These are phyloP conservation scores for Calliopum simillimum DNA, from an alignment of 2,888 invertebrate species.

Conservation along the genomic window DNA sequence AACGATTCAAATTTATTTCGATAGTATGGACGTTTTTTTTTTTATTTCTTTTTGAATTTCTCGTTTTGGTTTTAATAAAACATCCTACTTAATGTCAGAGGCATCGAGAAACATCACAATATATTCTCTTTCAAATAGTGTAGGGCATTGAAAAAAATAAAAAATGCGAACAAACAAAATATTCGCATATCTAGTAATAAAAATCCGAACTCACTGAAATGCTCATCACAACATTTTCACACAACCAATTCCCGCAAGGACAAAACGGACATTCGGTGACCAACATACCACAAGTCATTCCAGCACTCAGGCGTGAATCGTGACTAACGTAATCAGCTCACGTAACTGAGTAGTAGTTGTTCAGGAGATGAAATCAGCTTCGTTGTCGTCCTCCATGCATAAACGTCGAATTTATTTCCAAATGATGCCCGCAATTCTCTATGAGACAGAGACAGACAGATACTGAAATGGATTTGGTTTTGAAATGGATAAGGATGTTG, in stretches of 20 bases:
- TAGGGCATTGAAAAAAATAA: constrained; percentile 45
- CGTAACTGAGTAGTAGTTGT: constrained; percentile 49
- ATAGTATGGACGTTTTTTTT: too few species aligned
- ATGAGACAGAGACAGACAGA: background rate
- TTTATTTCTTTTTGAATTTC: too few species aligned
- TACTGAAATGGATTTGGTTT: background rate
- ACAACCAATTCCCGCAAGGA: constrained; percentile 51
- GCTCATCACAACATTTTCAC: constrained; percentile 57
- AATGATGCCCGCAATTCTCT: constrained; percentile 40
- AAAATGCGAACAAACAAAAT: constrained; percentile 6
- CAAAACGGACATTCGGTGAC: constrained; percentile 34
- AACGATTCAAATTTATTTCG: too few species aligned
- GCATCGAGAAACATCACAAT: too few species aligned
- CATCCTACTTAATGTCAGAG: too few species aligned
- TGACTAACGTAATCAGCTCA: constrained; percentile 61
- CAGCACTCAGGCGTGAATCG: constrained; percentile 23
- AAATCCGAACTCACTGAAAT: constrained; percentile 56
- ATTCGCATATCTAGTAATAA: constrained; percentile 49
- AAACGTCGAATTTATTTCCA: constrained; percentile 59
- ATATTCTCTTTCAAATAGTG: constrained; percentile 5
- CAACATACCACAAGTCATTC: background rate
- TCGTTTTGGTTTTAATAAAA: too few species aligned
- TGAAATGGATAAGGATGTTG: background rate
- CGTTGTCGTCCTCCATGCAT: constrained; percentile 58
- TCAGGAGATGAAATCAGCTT: constrained; percentile 63